A percentile compares a stretch with the other conserved stretches of the same genome.
Evolutionary conservation across 2,797 vertebrate genomes (phyloP).

Genomic region (Dromococcyx pavoninus): DNA sequence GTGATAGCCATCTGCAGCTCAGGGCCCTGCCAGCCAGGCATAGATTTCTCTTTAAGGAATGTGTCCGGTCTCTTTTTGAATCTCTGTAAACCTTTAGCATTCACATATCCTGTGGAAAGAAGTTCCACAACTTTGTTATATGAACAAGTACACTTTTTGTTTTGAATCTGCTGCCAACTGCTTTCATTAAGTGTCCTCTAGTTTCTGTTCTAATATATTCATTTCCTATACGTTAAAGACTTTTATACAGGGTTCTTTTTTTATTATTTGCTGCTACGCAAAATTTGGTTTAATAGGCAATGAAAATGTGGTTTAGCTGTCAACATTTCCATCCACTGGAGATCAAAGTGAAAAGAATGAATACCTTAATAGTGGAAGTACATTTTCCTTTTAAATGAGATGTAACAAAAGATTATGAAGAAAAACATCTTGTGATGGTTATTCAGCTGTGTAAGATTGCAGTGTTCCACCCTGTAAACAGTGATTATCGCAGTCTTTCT

Average conservation of each 20-base stretch:
- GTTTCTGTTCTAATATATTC: neutral
- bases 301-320: neutral
- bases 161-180: neutral
- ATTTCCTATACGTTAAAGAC: neutral
- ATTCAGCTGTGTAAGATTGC: conserved; percentile 26
- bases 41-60: neutral
- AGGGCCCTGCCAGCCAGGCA: neutral
- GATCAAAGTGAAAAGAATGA: conserved; percentile 27
- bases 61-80: neutral
- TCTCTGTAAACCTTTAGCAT: neutral
- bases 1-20: neutral
- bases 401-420: conserved; percentile 32
- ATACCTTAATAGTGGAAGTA: neutral
- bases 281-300: neutral
- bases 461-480: neutral
- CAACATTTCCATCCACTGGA: neutral
- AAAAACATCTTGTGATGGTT: conserved; percentile 41
- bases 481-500: neutral
- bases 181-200: neutral
- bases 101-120: neutral
- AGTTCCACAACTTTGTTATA: neutral
- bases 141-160: neutral
- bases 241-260: neutral
- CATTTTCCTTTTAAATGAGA: conserved; percentile 42
- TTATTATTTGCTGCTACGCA: neutral